phyloP scores from a whole-genome alignment of 2,888 invertebrate species.

The Sphecodes monilicornis region DNA sequence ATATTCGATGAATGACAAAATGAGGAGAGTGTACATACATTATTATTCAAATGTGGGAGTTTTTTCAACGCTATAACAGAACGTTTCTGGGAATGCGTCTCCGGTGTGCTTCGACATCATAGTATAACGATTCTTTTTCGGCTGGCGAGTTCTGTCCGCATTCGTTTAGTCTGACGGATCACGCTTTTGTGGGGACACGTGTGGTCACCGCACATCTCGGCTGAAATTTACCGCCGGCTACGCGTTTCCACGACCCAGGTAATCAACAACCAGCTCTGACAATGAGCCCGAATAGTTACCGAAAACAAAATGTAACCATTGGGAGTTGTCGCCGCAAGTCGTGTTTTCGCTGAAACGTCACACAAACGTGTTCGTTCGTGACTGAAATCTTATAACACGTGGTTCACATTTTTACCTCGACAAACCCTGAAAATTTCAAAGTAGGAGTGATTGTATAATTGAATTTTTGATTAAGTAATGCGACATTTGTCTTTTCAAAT shows the following conservation, averaged over 20 bases:
- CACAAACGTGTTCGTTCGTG: background rate
- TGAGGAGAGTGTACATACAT: background rate
- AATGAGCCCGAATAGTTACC: conserved; percentile 62
- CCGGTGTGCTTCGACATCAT: background rate
- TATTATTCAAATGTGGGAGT: background rate
- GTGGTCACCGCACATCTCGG: conserved; percentile 60
- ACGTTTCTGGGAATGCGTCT: background rate
- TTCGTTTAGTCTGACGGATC: conserved; percentile 54
- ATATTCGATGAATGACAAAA: background rate
- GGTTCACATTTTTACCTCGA: background rate
- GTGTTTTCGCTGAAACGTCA: conserved; percentile 11
- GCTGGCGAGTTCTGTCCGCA: conserved; percentile 37
- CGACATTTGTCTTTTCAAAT: too few species aligned
- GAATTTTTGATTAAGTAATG: background rate
- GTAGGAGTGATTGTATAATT: background rate
- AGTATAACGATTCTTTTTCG: conserved; percentile 58
- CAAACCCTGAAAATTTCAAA: background rate
- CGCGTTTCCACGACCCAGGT: conserved; percentile 67
- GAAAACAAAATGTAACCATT: conserved; percentile 62
- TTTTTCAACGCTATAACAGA: too few species aligned
- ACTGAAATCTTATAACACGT: background rate
- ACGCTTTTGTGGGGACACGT: conserved; percentile 48
- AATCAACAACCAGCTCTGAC: conserved; percentile 66
- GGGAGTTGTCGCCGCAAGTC: conserved; percentile 46
- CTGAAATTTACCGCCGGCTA: conserved; percentile 68